Evolutionary conservation across 2,888 invertebrate genomes (phyloP), one percentile per base, ranked within the genome.

Genomic region (Hybos culiciformis): DNA sequence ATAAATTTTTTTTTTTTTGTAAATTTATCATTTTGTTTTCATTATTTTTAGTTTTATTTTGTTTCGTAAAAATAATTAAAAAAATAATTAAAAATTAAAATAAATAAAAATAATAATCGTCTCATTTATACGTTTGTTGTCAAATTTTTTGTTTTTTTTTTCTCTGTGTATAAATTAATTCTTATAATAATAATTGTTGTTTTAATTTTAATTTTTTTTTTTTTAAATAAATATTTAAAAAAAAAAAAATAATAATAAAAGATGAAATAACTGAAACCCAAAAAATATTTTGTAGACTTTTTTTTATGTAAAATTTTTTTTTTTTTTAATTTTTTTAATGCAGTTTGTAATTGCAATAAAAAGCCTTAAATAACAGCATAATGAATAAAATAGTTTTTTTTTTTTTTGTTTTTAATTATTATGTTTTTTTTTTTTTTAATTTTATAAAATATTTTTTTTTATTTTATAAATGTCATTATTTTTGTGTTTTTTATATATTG

Each of bases 231-330:
- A 14, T 12, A n/a, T 29, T 29, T n/a, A 29, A n/a, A 29, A 29
- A 8, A 31, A 14, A 31, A 14, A 31, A n/a, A 31, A 31, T 31
- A 31, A 31, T 31, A 31, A 14, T 31, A 7, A 31, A n/a, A 31
- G 7, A 14, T 14, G 6, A n/a, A 14, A 37, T 11, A 48, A 47
- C 37, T 42, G 14, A 47, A 37, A 33, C 24, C 32, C 47, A 47
- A 42, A 48, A 44, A 46, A 47, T 42, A 40, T 48, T 32, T 41
- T 24, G 7, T 8, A 32, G 17, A 32, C 5, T 15, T 14, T n/a
- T n/a, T n/a, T 29, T 11, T 7, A 29, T 15, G 8, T 24, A 32
- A 6, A 32, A 32, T 15, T 7, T 14, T 15, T 15, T 15, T 15
- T 15, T 6, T 20, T 33, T 24, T 41, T 20, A 26, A 40, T 20